These are phyloP conservation scores for Cacatua alba DNA, from an alignment of 2,113 vertebrate genomes.

Conservation along the genomic window DNA sequence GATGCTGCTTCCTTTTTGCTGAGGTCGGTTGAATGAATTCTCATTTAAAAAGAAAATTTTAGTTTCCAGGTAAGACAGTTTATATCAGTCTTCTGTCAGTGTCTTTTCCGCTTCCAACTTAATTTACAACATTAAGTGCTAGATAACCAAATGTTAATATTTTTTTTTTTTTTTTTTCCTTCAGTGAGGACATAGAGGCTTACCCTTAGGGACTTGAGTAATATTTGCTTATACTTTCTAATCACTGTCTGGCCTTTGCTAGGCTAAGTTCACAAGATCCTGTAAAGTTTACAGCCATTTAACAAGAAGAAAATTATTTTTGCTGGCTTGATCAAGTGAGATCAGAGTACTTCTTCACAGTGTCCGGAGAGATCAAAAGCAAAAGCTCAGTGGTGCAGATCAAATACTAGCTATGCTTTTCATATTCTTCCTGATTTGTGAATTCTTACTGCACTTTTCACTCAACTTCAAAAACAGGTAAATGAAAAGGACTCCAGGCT, in stretches of 20 bases:
- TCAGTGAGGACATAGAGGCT: neutral
- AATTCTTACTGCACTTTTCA: neutral
- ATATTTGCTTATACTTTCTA: neutral
- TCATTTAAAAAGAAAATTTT: neutral
- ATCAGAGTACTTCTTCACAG: neutral
- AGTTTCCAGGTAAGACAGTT: neutral
- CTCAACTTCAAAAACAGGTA: neutral
- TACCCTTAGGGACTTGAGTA: neutral
- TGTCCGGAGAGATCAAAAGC: neutral
- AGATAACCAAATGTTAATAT: neutral
- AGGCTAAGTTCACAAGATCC: neutral
- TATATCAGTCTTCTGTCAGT: neutral
- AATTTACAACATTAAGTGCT: neutral
- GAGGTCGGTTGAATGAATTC: neutral
- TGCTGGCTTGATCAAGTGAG: neutral
- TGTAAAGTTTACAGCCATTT: neutral
- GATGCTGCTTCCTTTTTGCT: neutral
- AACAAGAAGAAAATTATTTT: neutral
- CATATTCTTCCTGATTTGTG: neutral
- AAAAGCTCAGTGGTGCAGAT: neutral
- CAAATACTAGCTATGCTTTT: neutral
- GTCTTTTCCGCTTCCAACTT: neutral
- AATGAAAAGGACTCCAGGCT: neutral
- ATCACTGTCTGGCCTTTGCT: neutral
- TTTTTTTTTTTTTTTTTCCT: neutral